Evolutionary conservation across 2,113 vertebrate species (phyloP).

Genomic region (Petrocephalus microphthalmus): DNA sequence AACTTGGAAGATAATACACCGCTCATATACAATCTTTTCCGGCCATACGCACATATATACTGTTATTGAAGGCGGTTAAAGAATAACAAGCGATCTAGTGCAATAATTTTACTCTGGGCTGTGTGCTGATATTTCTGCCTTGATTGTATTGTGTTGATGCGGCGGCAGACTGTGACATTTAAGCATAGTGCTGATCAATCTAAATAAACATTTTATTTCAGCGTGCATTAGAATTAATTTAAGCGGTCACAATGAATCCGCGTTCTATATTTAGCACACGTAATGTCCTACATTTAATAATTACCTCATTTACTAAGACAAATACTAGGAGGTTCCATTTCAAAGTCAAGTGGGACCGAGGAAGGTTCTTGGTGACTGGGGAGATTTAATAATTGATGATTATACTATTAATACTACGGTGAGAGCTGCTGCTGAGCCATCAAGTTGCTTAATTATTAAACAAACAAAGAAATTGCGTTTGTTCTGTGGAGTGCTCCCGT

Average conservation of each 20-base stretch:
- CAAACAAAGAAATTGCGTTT: not conserved
- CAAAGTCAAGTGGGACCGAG: not conserved
- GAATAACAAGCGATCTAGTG: not conserved
- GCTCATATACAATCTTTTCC: not conserved
- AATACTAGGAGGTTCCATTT: not conserved
- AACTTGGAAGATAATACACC: not conserved
- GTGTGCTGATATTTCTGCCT: not conserved
- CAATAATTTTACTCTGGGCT: not conserved
- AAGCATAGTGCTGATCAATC: not conserved
- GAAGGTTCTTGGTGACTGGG: not conserved
- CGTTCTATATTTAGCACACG: not conserved
- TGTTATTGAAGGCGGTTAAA: not conserved
- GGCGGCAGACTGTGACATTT: not conserved
- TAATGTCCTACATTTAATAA: conserved; percentile 1
- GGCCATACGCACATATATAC: not conserved
- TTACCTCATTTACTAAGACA: not conserved
- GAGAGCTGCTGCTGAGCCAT: not conserved
- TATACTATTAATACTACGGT: not conserved
- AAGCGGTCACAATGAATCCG: not conserved
- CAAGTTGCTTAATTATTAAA: conserved; percentile 8
- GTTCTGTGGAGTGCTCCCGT: not conserved
- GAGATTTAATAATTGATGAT: not conserved
- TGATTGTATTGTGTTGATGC: not conserved
- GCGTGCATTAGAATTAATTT: not conserved
- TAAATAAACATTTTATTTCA: not conserved